Evolutionary conservation across 2,888 invertebrate genomes (phyloP).

Genomic region (Geophilus truncorum): DNA sequence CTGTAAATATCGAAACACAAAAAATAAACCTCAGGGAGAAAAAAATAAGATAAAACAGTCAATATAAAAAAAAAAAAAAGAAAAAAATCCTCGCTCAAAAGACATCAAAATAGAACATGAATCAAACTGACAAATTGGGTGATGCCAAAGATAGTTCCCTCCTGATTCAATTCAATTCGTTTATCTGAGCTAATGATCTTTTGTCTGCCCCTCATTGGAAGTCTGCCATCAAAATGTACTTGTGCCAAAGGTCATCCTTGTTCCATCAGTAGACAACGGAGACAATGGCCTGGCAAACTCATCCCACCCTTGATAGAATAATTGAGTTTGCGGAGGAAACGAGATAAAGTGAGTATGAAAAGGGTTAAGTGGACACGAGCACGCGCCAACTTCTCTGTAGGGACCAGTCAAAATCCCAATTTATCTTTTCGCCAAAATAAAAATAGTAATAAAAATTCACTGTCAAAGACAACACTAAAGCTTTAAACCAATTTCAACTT

Average conservation of each 20-base stretch:
- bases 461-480: not conserved
- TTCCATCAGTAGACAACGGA: slow-evolving; percentile 20
- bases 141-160: slow-evolving; percentile 25
- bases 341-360: slow-evolving; percentile 20
- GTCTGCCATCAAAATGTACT: slow-evolving; percentile 3
- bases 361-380: slow-evolving; percentile 18
- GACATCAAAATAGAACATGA: not conserved
- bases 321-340: slow-evolving; percentile 27
- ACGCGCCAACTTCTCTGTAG: slow-evolving; percentile 13
- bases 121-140: slow-evolving; percentile 17
- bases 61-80: not conserved
- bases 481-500: not conserved
- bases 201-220: slow-evolving; percentile 25
- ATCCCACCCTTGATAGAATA: slow-evolving; percentile 18
- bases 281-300: slow-evolving; percentile 20
- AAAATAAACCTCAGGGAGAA: not conserved
- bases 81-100: not conserved
- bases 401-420: not conserved
- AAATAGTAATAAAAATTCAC: not conserved
- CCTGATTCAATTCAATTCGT: slow-evolving; percentile 25
- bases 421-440: not conserved
- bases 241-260: slow-evolving; percentile 21
- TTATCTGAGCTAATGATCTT: slow-evolving; percentile 27
- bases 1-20: not conserved
- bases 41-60: not conserved